Evolutionary conservation across 1,140 invertebrate genomes (phyloP), one percentile per base, ranked within the genome.

Genomic region (Drosophila willistoni): DNA sequence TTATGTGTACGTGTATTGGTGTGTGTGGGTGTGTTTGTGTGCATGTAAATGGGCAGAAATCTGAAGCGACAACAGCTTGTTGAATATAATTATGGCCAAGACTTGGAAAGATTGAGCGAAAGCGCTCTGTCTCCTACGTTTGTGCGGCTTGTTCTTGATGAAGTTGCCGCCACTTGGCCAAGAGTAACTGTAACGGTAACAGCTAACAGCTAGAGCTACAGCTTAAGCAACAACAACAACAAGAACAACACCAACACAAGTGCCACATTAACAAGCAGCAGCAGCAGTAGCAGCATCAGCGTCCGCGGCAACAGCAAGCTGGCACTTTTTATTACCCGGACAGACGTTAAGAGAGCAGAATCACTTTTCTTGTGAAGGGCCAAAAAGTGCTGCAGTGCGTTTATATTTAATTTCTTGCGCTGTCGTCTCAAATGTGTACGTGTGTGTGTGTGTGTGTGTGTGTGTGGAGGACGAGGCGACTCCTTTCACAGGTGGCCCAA

Each of bases 371-470:
- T 69, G 77, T 59, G 63, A 69, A 64, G 69, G 74, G 44, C 44
- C 65, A 75, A 73, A 29, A 74, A 75, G 73, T 74, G 79, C 77
- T 72, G 75, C 68, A 73, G 79, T 76, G 81, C 87, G 75, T 77
- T 87, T 87, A 85, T 79, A 83, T 89, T 89, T 87, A 87, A 87
- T 87, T 87, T 87, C 79, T 87, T 71, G 79, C 64, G 72, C 71
- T 56, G 63, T 59, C 44, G 68, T 68, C 74, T 81, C 64, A 67
- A 73, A 71, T 81, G 71, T 78, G 64, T 17, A 44, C 7, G 33
- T 34, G 33, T 34, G 33, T 36, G 34, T 36, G 9, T 36, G 9
- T 44, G 14, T 17, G 6, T 14, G 6, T 5, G 14, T 7, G 42
- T 10, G 34, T 12, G 14, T 14, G 2, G 17, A 10, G 44, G 14